These are phyloP conservation scores for Hyphantria cunea DNA, from an alignment of 1,140 invertebrate species.

Conservation along the genomic window DNA sequence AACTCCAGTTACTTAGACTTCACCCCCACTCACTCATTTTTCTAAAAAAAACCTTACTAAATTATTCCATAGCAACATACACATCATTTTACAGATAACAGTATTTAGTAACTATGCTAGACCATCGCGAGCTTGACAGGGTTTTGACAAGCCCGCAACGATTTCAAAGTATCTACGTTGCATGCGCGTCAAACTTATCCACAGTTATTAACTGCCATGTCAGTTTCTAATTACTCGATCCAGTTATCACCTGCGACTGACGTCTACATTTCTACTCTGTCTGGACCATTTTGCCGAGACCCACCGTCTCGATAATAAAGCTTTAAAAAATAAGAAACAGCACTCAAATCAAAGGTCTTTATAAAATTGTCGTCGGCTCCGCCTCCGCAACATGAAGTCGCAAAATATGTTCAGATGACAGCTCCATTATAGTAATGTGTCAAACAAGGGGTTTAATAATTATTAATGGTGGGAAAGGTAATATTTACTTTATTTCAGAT, in stretches of 20 bases:
- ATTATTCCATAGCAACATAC: too few relatives aligned
- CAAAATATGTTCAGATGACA: conserved; percentile 56
- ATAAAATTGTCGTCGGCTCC: conserved; percentile 28
- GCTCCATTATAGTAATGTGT: conserved; percentile 54
- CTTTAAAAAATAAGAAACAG: conserved; percentile 2
- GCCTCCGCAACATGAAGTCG: conserved; percentile 36
- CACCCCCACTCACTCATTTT: too few relatives aligned
- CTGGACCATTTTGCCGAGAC: conserved; percentile 11
- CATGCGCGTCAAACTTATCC: conserved; percentile 59
- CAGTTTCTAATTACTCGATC: conserved; percentile 76
- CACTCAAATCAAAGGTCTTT: conserved; percentile 19
- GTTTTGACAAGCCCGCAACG: conserved; percentile 8
- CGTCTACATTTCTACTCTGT: conserved; percentile 47
- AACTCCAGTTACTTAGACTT: too few relatives aligned
- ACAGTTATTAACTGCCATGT: conserved; percentile 68
- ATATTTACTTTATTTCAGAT: conserved; percentile 27
- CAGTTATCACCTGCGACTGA: conserved; percentile 77
- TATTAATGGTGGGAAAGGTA: conserved; percentile 35
- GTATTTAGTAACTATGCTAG: too few relatives aligned
- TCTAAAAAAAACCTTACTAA: too few relatives aligned
- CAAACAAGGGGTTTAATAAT: conserved; percentile 32
- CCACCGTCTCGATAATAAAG: conserved; percentile 10
- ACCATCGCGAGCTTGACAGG: too few relatives aligned
- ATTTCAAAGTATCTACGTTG: conserved; percentile 28
- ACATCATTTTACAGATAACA: too few relatives aligned